A percentile compares a stretch with the other conserved stretches of the same genome.
Conservation (phyloP, 2,797 vertebrate genomes). For the Scyliorhinus canicula region DNA sequence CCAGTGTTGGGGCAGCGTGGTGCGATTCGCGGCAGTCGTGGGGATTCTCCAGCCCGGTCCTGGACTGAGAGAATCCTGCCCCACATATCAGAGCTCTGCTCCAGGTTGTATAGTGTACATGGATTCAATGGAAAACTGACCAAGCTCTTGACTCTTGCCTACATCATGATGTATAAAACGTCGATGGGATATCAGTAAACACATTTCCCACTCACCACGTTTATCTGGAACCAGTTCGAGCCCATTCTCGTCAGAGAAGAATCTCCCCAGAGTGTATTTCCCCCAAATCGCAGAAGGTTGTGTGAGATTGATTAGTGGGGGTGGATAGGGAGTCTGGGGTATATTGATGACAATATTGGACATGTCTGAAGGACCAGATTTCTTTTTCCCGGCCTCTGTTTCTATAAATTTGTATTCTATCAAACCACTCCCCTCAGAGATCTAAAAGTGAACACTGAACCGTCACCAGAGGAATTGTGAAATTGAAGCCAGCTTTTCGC, state of each 20-base stretch:
- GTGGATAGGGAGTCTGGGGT: too few relatives aligned
- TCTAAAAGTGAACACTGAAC: background rate
- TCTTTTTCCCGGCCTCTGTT: background rate
- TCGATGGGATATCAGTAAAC: too few relatives aligned
- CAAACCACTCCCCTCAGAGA: background rate
- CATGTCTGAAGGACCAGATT: background rate
- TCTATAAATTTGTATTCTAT: background rate
- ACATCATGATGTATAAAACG: background rate
- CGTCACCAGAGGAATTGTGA: background rate
- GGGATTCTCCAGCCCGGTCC: too few relatives aligned
- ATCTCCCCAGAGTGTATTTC: background rate
- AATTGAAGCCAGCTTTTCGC: background rate
- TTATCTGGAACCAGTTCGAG: background rate
- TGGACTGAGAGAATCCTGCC: too few relatives aligned
- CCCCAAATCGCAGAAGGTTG: background rate
- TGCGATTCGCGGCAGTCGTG: too few relatives aligned
- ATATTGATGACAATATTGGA: background rate
- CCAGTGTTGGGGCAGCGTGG: too few relatives aligned
- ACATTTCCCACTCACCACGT: background rate
- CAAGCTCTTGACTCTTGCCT: background rate
- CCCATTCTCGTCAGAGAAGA: background rate
- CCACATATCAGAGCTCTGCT: background rate
- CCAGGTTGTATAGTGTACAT: too few relatives aligned
- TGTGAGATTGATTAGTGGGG: background rate
- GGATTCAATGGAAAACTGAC: background rate